Percentiles rank a stretch among this genome's conserved stretches.
These are phyloP conservation scores for Hydriomena furcata DNA, from an alignment of 2,888 invertebrate species.

Conservation along the genomic window DNA sequence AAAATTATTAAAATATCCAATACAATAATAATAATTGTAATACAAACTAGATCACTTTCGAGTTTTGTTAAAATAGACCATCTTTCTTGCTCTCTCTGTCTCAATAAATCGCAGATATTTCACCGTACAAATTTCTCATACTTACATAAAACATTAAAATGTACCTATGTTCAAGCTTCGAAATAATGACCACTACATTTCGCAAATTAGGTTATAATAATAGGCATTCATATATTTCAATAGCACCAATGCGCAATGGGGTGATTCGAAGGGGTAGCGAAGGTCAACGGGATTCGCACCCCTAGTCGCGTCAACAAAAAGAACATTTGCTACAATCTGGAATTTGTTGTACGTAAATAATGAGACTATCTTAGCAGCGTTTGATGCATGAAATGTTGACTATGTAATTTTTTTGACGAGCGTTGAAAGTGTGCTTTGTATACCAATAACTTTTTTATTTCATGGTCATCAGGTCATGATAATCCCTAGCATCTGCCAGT, in stretches of 20 bases:
- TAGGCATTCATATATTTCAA: conserved; percentile 9
- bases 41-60: no score
- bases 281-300: conserved; percentile 23
- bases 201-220: conserved; percentile 4
- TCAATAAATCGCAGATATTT: no score
- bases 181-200: conserved; percentile 4
- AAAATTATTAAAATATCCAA: no score
- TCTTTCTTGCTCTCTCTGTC: no score
- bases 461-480: no score
- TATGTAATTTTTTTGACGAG: conserved; percentile 2
- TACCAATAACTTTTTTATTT: no score
- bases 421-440: no score
- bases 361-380: neutral
- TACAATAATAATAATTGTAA: no score
- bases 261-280: conserved; percentile 18
- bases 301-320: conserved; percentile 10
- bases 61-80: no score
- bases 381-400: conserved; percentile 7
- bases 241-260: conserved; percentile 4
- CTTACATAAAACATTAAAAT: no score
- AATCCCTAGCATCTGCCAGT: no score
- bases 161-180: neutral
- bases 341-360: conserved; percentile 6
- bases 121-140: no score
- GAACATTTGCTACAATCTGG: conserved; percentile 7